These are phyloP conservation scores for Hemiprocne comata DNA, from an alignment of 2,113 vertebrate genomes.

Conservation along the genomic window DNA sequence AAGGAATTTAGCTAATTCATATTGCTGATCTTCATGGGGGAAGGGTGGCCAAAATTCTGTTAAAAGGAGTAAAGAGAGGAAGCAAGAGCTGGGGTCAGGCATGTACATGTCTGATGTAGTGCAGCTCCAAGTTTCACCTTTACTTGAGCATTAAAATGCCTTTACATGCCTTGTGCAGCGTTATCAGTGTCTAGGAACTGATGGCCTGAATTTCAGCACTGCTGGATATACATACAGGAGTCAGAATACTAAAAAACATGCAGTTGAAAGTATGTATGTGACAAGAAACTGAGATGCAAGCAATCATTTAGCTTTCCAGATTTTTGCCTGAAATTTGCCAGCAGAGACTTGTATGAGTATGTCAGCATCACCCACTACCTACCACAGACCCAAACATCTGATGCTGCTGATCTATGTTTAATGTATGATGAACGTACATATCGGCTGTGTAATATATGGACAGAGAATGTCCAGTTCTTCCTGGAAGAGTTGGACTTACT, in stretches of 20 bases:
- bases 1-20: slow-evolving; percentile 43
- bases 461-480: not conserved
- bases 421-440: not conserved
- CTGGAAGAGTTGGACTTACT: not conserved
- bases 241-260: not conserved
- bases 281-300: not conserved
- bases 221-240: not conserved
- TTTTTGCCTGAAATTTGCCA: not conserved
- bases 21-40: not conserved
- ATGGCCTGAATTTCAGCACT: not conserved
- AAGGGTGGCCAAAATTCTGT: not conserved
- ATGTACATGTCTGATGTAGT: not conserved
- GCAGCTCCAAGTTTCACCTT: not conserved
- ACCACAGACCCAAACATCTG: not conserved
- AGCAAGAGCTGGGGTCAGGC: not conserved
- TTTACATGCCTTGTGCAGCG: not conserved
- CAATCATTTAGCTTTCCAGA: not conserved
- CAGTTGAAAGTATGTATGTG: not conserved
- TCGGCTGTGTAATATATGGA: not conserved
- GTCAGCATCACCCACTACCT: not conserved
- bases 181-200: not conserved
- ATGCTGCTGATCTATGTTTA: not conserved
- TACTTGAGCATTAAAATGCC: not conserved
- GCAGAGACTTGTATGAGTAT: not conserved
- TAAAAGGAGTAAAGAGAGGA: not conserved